Conservation (phyloP, 1,140 invertebrate genomes). For the Drosophila nigrodunni region DNA sequence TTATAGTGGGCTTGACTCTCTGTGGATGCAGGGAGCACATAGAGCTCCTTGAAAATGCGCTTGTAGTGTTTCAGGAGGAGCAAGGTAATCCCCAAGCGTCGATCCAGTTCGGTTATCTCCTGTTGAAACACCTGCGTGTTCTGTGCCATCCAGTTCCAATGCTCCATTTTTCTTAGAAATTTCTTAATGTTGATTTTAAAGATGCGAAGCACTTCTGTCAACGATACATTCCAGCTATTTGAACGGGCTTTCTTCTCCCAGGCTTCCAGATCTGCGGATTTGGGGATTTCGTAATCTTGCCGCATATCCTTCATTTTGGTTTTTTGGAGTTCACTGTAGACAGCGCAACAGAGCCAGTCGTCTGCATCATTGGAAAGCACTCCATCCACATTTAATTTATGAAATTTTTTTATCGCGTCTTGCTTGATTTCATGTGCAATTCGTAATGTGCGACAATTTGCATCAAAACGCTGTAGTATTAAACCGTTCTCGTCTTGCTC, state of each 20-base stretch:
- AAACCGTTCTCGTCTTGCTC: conserved; percentile 15
- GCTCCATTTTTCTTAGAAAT: conserved; percentile 97
- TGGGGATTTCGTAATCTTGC: not conserved
- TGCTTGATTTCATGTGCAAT: conserved; percentile 34
- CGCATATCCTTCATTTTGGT: conserved; percentile 58
- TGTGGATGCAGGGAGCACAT: conserved; percentile 86
- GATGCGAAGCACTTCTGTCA: conserved; percentile 89
- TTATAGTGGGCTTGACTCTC: conserved; percentile 40
- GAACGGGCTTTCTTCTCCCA: conserved; percentile 8
- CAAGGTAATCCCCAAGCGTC: conserved; percentile 96
- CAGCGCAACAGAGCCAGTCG: conserved; percentile 63
- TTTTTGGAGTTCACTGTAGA: conserved; percentile 61
- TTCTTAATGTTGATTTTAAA: conserved; percentile 96
- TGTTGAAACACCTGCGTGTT: conserved; percentile 92
- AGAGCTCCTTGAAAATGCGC: conserved; percentile 94
- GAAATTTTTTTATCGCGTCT: conserved; percentile 45
- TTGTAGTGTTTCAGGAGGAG: conserved; percentile 97
- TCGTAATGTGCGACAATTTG: conserved; percentile 44
- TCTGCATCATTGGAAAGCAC: conserved; percentile 47
- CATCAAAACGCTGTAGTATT: conserved; percentile 31
- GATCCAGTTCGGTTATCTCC: conserved; percentile 93
- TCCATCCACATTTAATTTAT: conserved; percentile 42
- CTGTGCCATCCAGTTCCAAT: conserved; percentile 97
- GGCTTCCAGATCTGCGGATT: not conserved
- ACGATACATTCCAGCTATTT: conserved; percentile 63